A percentile compares a stretch with the other conserved stretches of the same genome.
phyloP scores from a whole-genome alignment of 2,888 invertebrate species.

The Rhaphigaster nebulosa region DNA sequence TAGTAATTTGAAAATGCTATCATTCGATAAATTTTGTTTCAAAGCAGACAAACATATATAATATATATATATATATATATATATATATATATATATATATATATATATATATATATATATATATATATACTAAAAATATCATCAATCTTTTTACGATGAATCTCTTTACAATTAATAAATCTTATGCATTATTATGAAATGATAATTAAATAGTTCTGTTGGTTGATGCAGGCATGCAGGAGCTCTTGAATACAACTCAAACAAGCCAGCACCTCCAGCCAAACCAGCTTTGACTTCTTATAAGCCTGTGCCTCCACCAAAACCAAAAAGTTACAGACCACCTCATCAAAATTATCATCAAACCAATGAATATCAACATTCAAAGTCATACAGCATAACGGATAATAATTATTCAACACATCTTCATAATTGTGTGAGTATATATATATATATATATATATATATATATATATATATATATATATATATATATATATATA shows the following conservation, averaged over 20 bases:
- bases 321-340: constrained; percentile 92
- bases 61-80: too few species aligned
- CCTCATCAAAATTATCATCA: constrained; percentile 70
- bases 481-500: too few species aligned
- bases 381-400: constrained; percentile 72
- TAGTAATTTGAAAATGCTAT: too few species aligned
- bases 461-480: too few species aligned
- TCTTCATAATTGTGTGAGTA: constrained; percentile 72
- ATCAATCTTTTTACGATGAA: not conserved
- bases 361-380: constrained; percentile 69
- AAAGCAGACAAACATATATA: too few species aligned
- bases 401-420: constrained; percentile 66
- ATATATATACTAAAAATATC: too few species aligned
- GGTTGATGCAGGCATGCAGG: constrained; percentile 65
- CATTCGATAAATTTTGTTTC: too few species aligned
- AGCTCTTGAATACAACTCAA: constrained; percentile 66
- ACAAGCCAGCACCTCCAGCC: constrained; percentile 67
- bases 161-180: not conserved
- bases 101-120: too few species aligned
- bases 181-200: not conserved
- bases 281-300: constrained; percentile 72
- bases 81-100: too few species aligned
- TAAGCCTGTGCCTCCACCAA: constrained; percentile 93
- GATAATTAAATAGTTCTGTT: not conserved
- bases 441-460: not conserved